These are phyloP conservation scores for Hoplias malabaricus DNA, from an alignment of 2,113 vertebrate genomes.

Conservation along the genomic window DNA sequence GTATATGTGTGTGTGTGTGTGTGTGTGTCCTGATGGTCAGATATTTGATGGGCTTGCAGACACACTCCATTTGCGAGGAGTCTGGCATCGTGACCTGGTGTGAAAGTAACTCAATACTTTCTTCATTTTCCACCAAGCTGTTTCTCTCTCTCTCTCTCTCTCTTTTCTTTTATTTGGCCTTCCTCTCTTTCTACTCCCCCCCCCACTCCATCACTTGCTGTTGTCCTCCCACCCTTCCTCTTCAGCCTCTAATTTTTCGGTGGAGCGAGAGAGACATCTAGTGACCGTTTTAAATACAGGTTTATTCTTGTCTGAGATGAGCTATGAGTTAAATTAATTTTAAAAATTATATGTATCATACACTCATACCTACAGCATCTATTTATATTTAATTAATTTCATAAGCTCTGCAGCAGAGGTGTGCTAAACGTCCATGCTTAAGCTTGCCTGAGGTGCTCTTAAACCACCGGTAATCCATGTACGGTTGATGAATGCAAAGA, in stretches of 20 bases:
- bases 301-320: background rate
- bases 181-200: slow-evolving; percentile 22
- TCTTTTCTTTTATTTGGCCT: slow-evolving; percentile 56
- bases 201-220: slow-evolving; percentile 47
- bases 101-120: slow-evolving; percentile 73
- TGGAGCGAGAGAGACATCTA: slow-evolving; percentile 80
- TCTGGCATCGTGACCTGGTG: slow-evolving; percentile 74
- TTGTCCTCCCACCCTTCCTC: slow-evolving; percentile 20
- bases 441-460: background rate
- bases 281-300: slow-evolving; percentile 45
- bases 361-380: too few relatives aligned
- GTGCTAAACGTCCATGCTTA: background rate
- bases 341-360: too few relatives aligned
- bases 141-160: slow-evolving; percentile 50
- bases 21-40: slow-evolving; percentile 58
- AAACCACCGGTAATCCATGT: background rate
- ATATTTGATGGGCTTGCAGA: slow-evolving; percentile 67
- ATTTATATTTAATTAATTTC: background rate
- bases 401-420: background rate
- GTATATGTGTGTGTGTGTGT: slow-evolving; percentile 23
- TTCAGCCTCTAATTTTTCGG: slow-evolving; percentile 51
- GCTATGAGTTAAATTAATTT: too few relatives aligned
- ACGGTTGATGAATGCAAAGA: background rate
- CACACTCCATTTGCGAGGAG: slow-evolving; percentile 73
- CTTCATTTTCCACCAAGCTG: slow-evolving; percentile 68